Base-by-base conservation (phyloP, 1,140 invertebrate genomes). In the Tribolium madens region DNA sequence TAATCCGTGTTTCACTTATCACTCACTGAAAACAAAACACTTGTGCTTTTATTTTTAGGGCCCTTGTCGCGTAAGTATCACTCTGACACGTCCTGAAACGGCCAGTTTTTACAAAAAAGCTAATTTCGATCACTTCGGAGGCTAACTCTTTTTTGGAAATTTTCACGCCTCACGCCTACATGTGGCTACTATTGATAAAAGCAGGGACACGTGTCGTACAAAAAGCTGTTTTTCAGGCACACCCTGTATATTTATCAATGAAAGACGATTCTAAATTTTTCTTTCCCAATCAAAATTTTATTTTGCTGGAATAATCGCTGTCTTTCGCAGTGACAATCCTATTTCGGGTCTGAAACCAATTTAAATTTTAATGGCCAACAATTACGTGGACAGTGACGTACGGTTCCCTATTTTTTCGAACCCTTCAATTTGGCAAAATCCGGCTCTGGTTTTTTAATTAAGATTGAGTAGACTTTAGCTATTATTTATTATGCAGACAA, bases 1-100 rank as follows among this genome's bases (percentile, higher is more conserved):
- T 71, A 71, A 48, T 47, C 69, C 69, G 69, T 71, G 69, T 52
- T 47, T 47, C 69, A 21, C 69, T n/a, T 47, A 46, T 52, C 36
- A 12, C 13, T 47, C 26, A 71, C 17, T 64, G 26, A 60, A 26
- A 60, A 12, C 57, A 64, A 31, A 64, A 64, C 57, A 64, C 57
- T 64, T 64, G 57, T 64, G 57, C 26, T 64, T 12, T 64, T 4
- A 13, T 64, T 33, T 31, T 64, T 64, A 57, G 26, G 57, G 52
- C 5, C 53, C n/a, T 14, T 52, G 48, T 2, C n/a, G 21, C 57
- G 57, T 64, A 64, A 64, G 57, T 64, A 64, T 64, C 57, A 60
- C n/a, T n/a, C n/a, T n/a, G n/a, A n/a, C n/a, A n/a, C n/a, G n/a
- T n/a, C n/a, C n/a, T n/a, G n/a, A n/a, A n/a, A n/a, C 53, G 13